A percentile compares a stretch with the other conserved stretches of the same genome.
These are phyloP conservation scores for Garra rufa DNA, from an alignment of 2,113 vertebrate genomes.

Conservation along the genomic window DNA sequence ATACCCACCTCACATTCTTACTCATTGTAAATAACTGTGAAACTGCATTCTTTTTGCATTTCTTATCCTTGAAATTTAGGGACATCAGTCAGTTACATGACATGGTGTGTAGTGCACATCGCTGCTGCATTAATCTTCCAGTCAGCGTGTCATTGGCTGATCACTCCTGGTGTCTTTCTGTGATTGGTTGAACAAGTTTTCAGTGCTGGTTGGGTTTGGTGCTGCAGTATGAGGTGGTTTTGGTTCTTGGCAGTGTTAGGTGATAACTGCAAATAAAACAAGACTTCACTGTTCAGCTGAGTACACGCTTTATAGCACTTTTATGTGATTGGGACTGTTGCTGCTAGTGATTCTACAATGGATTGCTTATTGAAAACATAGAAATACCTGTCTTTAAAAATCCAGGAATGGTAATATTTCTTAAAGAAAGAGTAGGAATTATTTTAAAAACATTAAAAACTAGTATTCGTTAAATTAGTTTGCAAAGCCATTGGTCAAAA, in stretches of 20 bases:
- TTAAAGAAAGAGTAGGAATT: background rate
- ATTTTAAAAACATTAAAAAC: background rate
- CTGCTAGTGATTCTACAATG: background rate
- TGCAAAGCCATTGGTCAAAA: background rate
- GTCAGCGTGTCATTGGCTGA: background rate
- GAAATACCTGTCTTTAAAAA: background rate
- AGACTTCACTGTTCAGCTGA: background rate
- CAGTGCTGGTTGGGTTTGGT: background rate
- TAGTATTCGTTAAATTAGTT: too few relatives aligned
- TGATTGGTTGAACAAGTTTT: slow-evolving; percentile 11
- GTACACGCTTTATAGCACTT: background rate
- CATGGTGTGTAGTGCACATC: background rate
- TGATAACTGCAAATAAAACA: background rate
- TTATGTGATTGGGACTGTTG: background rate
- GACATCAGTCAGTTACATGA: background rate
- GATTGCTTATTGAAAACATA: background rate
- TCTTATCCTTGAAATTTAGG: background rate
- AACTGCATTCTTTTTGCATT: background rate
- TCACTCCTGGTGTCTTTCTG: background rate
- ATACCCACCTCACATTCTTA: background rate
- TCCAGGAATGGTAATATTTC: background rate
- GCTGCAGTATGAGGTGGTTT: background rate
- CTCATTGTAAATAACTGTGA: background rate
- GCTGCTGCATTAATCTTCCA: background rate
- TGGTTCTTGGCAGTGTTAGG: background rate